phyloP scores from a whole-genome alignment of 1,140 invertebrate genomes.

The Sycophila sp. region DNA sequence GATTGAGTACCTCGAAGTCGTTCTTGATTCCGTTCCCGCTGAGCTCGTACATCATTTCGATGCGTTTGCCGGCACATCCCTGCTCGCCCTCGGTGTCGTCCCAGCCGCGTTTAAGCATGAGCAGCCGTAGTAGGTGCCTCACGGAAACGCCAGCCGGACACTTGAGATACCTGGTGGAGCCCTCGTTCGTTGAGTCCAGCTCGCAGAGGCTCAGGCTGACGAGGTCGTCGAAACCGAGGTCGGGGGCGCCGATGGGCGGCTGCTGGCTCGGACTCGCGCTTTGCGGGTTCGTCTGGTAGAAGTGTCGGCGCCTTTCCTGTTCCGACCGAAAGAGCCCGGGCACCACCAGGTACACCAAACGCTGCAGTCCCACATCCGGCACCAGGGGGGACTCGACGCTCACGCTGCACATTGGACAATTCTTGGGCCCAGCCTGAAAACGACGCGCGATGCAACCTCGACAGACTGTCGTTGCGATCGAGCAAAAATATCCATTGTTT shows the following conservation, averaged over 20 bases:
- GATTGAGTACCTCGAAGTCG: conserved; percentile 45
- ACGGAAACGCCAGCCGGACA: conserved; percentile 60
- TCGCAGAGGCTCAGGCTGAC: conserved; percentile 58
- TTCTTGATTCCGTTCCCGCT: background rate
- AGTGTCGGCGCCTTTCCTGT: conserved; percentile 55
- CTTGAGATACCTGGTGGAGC: conserved; percentile 52
- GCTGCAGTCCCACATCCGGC: conserved; percentile 75
- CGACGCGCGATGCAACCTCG: conserved; percentile 90
- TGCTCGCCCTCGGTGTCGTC: conserved; percentile 50
- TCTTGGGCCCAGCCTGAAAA: conserved; percentile 78
- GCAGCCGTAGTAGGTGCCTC: conserved; percentile 54
- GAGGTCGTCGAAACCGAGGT: conserved; percentile 55
- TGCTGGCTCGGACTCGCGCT: conserved; percentile 44
- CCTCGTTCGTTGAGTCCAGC: conserved; percentile 21
- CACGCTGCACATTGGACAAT: conserved; percentile 56
- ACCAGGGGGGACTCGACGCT: conserved; percentile 68
- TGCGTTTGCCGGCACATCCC: conserved; percentile 44
- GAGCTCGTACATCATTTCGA: conserved; percentile 54
- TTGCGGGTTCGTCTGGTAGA: conserved; percentile 55
- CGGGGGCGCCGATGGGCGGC: conserved; percentile 51
- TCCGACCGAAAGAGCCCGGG: conserved; percentile 71
- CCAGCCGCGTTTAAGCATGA: conserved; percentile 61
- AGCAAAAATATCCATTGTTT: no score
- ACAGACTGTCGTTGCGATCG: no score
- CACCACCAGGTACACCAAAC: conserved; percentile 81